phyloP scores from a whole-genome alignment of 2,888 invertebrate genomes.

The Leistus spinibarbis region DNA sequence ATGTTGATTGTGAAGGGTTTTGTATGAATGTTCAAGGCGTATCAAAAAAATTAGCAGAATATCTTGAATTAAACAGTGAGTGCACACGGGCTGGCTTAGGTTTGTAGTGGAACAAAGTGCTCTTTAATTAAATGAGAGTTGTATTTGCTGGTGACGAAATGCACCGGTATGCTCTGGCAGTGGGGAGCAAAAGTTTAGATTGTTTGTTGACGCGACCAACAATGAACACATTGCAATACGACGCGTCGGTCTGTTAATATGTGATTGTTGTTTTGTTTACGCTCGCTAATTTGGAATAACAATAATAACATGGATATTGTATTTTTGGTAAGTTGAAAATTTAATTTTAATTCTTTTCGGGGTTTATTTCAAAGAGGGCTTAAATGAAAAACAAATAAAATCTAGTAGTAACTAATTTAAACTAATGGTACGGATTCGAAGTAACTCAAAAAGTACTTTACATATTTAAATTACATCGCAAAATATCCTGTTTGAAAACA shows the following conservation, averaged over 20 bases:
- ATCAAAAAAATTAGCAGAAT: neutral
- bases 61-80: slow-evolving; percentile 1
- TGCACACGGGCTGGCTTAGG: slow-evolving; percentile 7
- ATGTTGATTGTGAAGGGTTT: neutral
- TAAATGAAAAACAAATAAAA: too few relatives aligned
- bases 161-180: neutral
- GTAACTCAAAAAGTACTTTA: too few relatives aligned
- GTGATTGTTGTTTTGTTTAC: neutral
- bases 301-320: slow-evolving; percentile 24
- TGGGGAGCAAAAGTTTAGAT: slow-evolving; percentile 11
- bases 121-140: slow-evolving; percentile 30
- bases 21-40: neutral
- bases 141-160: slow-evolving; percentile 16
- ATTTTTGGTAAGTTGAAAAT: slow-evolving; percentile 27
- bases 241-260: slow-evolving; percentile 5
- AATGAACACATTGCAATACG: slow-evolving; percentile 16
- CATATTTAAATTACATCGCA: too few relatives aligned
- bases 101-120: slow-evolving; percentile 32
- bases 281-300: neutral
- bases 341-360: too few relatives aligned
- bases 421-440: too few relatives aligned
- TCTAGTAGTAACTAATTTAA: too few relatives aligned
- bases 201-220: slow-evolving; percentile 17
- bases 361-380: too few relatives aligned
- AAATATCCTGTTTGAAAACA: too few relatives aligned